phyloP scores from a whole-genome alignment of 2,113 vertebrate genomes.

The Tetrao urogallus region DNA sequence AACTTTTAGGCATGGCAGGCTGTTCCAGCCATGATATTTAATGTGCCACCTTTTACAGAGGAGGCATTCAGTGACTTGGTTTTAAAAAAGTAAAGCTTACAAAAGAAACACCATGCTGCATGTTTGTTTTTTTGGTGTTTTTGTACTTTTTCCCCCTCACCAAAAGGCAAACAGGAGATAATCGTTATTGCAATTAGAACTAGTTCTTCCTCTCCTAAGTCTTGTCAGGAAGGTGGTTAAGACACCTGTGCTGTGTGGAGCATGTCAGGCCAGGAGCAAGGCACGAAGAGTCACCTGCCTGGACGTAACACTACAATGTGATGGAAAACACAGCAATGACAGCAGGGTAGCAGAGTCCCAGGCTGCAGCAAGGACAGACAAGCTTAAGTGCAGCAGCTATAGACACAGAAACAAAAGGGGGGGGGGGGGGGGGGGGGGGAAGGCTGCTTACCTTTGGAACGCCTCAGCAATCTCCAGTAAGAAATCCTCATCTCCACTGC shows the following conservation, averaged over 20 bases:
- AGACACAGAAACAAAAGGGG: too few relatives aligned
- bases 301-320: not conserved
- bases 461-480: too few relatives aligned
- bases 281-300: not conserved
- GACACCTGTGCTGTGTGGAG: conserved; percentile 41
- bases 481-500: too few relatives aligned
- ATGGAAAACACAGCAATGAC: too few relatives aligned
- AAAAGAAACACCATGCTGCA: conserved; percentile 1
- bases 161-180: conserved; percentile 52
- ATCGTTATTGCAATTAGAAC: conserved; percentile 41
- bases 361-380: too few relatives aligned
- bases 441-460: too few relatives aligned
- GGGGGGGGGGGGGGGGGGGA: too few relatives aligned
- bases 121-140: not conserved
- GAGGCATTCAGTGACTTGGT: conserved; percentile 26
- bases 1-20: not conserved
- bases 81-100: not conserved
- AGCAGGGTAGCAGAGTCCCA: too few relatives aligned
- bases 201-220: conserved; percentile 42
- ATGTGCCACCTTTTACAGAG: not conserved
- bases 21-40: conserved; percentile 16
- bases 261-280: conserved; percentile 8
- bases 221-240: conserved; percentile 47
- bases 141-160: not conserved
- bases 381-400: too few relatives aligned